phyloP scores from a whole-genome alignment of 2,888 invertebrate species.

The Dasypolia templi region DNA sequence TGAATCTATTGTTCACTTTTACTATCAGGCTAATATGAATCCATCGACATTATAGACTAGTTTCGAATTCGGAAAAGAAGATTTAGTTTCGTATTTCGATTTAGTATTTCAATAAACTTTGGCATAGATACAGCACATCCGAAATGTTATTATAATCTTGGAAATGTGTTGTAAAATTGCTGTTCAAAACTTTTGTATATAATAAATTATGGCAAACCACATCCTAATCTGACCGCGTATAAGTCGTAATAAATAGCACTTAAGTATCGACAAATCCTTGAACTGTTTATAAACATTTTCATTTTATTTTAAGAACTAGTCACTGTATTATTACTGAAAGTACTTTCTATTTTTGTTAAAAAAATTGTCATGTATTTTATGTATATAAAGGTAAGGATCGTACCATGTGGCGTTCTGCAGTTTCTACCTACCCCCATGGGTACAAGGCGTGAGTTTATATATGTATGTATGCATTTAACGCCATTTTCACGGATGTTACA shows the following conservation, averaged over 20 bases:
- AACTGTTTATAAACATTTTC: slow-evolving; percentile 1
- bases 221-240: slow-evolving; percentile 30
- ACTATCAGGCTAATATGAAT: slow-evolving; percentile 16
- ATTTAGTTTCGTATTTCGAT: neutral
- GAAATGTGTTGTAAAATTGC: neutral
- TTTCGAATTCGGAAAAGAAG: too few species aligned
- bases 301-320: slow-evolving; percentile 32
- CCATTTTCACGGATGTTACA: slow-evolving; percentile 5
- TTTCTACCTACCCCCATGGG: too few species aligned
- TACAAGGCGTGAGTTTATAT: too few species aligned
- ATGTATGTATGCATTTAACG: too few species aligned
- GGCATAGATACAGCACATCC: neutral
- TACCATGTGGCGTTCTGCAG: too few species aligned
- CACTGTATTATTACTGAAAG: slow-evolving; percentile 5
- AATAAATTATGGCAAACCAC: slow-evolving; percentile 30
- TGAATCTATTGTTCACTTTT: neutral
- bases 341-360: slow-evolving; percentile 30
- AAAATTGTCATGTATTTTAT: slow-evolving; percentile 4
- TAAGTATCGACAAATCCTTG: slow-evolving; percentile 32
- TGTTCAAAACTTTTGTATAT: slow-evolving; percentile 1
- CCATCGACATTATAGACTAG: neutral
- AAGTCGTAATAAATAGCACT: slow-evolving; percentile 7
- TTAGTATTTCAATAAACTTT: neutral
- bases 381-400: too few species aligned
- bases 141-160: neutral